Evolutionary conservation across 2,797 vertebrate genomes (phyloP), one percentile per base, ranked within the genome.

Genomic region (Epinephelus coioides): DNA sequence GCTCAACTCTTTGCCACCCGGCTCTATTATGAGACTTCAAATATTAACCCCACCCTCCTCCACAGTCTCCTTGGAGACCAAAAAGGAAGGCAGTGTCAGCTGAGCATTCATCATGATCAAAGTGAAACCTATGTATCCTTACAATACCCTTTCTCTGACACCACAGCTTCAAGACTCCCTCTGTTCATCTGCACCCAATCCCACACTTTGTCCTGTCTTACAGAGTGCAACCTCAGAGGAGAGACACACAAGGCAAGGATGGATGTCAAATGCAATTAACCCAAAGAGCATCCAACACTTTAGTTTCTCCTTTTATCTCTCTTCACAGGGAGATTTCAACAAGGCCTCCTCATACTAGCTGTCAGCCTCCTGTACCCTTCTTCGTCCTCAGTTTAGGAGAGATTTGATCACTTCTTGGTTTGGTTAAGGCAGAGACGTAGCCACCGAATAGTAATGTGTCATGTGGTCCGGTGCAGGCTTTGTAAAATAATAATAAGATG

Each of bases 251-350:
- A 80, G 69, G 86, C 84, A 76, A 83, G 78, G 85, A 91, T 90
- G 82, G 86, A 91, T 93, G 93, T 94, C 92, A 89, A 89, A 93
- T 81, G 83, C 90, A 93, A 94, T 95, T 94, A 95, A 92, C 89
- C 89, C 85, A 86, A 94, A 92, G 85, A 90, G 86, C 84, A 81
- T 86, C 69, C 71, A 81, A 84, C 79, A 81, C 89, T 83, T 89
- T 88, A 64, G 70, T 84, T 86, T 82, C 30, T 66, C 80, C 90
- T 94, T 94, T 92, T 80, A 94, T 94, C 92, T 93, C 69, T 89
- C 79, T 86, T 92, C 91, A 90, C 88, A 91, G 85, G 73, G 75
- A 86, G 78, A 90, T 84, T 86, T 90, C 68, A 85, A 67, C 78
- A 76, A 77, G 70, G 61, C 67, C 56, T 78, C 71, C 64, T 85